A percentile compares a stretch with the other conserved stretches of the same genome.
Evolutionary conservation across 1,140 invertebrate genomes (phyloP).

Genomic region (Megalonaias nervosa): DNA sequence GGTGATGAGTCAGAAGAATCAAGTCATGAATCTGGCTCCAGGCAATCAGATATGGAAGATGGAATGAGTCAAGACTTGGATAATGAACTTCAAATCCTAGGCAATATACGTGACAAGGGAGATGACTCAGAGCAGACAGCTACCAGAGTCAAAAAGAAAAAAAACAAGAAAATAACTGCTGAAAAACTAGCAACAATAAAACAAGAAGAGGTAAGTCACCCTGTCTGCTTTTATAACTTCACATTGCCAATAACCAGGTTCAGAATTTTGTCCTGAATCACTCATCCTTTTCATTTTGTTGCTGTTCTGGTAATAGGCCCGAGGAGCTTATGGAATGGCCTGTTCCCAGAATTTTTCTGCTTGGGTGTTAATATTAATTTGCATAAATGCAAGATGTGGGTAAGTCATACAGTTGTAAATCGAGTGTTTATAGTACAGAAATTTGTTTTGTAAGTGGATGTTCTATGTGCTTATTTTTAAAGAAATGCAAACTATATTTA

Average conservation of each 20-base stretch:
- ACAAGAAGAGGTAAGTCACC: conserved; percentile 37
- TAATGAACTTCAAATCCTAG: conserved; percentile 38
- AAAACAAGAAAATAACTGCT: conserved; percentile 45
- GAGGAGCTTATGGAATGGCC: no score
- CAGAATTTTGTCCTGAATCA: neutral
- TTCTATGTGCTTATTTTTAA: neutral
- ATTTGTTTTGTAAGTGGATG: no score
- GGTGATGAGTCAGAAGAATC: conserved; percentile 6
- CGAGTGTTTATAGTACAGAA: no score
- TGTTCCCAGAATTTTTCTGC: no score
- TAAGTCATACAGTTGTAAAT: no score
- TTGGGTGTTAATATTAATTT: no score
- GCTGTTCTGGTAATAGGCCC: no score
- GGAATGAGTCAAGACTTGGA: conserved; percentile 35
- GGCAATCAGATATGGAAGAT: conserved; percentile 18
- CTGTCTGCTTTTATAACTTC: neutral
- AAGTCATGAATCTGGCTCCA: neutral
- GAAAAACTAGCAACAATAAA: conserved; percentile 39
- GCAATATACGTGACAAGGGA: conserved; percentile 46
- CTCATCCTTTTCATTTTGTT: neutral
- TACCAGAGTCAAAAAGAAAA: conserved; percentile 36
- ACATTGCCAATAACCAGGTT: neutral
- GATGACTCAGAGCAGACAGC: conserved; percentile 40
- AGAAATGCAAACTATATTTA: conserved; percentile 10
- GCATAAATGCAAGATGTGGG: no score